phyloP scores from a whole-genome alignment of 2,113 vertebrate genomes.

The Prochilodus magdalenae region DNA sequence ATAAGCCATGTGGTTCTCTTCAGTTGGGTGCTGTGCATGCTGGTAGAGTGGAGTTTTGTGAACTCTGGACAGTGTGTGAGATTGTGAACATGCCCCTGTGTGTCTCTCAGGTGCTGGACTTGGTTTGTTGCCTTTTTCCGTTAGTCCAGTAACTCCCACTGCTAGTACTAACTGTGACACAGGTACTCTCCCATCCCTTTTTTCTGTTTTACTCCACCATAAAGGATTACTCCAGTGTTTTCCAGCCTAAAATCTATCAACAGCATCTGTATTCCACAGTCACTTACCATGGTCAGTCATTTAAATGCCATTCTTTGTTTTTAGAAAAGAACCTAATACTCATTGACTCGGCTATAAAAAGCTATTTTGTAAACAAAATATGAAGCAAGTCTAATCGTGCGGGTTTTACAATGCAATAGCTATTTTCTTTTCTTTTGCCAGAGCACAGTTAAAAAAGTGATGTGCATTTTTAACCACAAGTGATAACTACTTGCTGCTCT shows the following conservation, averaged over 20 bases:
- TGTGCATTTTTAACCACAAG: too few relatives aligned
- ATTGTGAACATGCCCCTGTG: conserved; percentile 75
- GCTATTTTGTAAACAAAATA: too few relatives aligned
- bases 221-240: neutral
- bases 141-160: conserved; percentile 92
- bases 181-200: conserved; percentile 80
- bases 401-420: too few relatives aligned
- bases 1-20: neutral
- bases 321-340: neutral
- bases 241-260: neutral
- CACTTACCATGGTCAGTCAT: neutral
- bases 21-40: conserved; percentile 20
- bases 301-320: neutral
- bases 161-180: conserved; percentile 97
- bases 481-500: too few relatives aligned
- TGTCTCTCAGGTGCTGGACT: conserved; percentile 92
- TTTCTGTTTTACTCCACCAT: conserved; percentile 46
- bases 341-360: too few relatives aligned
- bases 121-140: conserved; percentile 93
- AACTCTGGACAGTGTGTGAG: conserved; percentile 27
- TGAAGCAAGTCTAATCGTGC: too few relatives aligned
- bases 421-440: too few relatives aligned
- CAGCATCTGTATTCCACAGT: neutral
- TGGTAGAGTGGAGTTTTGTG: conserved; percentile 29
- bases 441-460: too few relatives aligned